Percentiles rank a stretch among this genome's conserved stretches.
These are phyloP conservation scores for Echeneis naucrates DNA, from an alignment of 2,797 vertebrate genomes.

Conservation along the genomic window DNA sequence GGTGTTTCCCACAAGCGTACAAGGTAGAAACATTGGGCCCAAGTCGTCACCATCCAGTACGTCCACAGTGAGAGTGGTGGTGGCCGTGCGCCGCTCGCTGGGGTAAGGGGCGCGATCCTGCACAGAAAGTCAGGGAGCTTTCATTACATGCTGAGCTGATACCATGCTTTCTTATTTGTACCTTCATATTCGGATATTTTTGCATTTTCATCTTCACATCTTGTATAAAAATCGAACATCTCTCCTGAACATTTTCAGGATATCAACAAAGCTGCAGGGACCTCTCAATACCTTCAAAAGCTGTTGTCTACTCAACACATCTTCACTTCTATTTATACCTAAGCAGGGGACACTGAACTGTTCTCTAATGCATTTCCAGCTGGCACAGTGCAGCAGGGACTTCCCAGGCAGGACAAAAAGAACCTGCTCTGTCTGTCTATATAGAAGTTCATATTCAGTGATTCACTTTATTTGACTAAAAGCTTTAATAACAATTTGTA, in stretches of 20 bases:
- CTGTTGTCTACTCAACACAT: background rate
- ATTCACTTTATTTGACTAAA: background rate
- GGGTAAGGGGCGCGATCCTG: conserved; percentile 95
- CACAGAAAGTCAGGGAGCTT: background rate
- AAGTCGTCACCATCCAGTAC: conserved; percentile 96
- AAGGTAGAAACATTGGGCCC: conserved; percentile 97
- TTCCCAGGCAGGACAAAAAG: background rate
- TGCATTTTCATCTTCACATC: background rate
- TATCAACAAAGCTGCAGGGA: conserved; percentile 22
- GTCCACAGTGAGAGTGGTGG: conserved; percentile 94
- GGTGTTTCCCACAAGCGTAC: conserved; percentile 91
- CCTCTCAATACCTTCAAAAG: conserved; percentile 17
- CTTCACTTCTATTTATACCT: conserved; percentile 26
- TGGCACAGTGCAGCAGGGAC: background rate
- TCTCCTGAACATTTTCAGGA: conserved; percentile 21
- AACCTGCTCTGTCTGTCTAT: background rate
- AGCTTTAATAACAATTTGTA: background rate
- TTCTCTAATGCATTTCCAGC: background rate
- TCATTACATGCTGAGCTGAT: conserved; percentile 1
- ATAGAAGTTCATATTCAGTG: background rate
- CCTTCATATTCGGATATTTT: conserved; percentile 9
- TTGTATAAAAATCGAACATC: background rate
- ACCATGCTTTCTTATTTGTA: background rate
- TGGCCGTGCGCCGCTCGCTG: conserved; percentile 90
- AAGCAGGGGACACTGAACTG: conserved; percentile 13